Percentiles rank a stretch among this genome's conserved stretches.
Conservation (phyloP, 2,797 vertebrate species). For the Neostethus bicornis region DNA sequence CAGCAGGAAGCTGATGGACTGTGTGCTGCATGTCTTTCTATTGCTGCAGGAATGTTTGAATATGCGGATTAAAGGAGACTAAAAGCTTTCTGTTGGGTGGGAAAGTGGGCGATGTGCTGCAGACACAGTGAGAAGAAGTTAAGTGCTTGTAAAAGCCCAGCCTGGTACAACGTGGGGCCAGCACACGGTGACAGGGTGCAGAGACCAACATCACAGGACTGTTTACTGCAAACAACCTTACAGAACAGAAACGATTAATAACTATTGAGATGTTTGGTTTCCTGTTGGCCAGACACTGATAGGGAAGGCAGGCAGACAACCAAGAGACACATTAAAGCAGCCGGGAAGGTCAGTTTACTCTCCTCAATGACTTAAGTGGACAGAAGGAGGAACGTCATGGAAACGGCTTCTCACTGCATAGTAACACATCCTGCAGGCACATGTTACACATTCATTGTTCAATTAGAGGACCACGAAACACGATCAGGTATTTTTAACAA, state of each 20-base stretch:
- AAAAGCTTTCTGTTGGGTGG: too few species aligned
- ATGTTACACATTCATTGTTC: too few species aligned
- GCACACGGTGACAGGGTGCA: conserved; percentile 9
- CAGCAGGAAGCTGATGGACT: too few species aligned
- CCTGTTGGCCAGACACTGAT: conserved; percentile 81
- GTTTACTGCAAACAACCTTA: conserved; percentile 67
- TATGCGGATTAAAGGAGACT: too few species aligned
- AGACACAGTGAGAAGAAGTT: conserved; percentile 34
- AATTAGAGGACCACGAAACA: too few species aligned
- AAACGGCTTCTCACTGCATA: conserved; percentile 68
- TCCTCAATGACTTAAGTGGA: conserved; percentile 82
- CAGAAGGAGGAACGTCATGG: conserved; percentile 73
- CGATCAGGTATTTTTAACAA: too few species aligned
- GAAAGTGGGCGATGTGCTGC: too few species aligned
- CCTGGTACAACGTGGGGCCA: conserved; percentile 22
- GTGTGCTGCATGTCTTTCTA: too few species aligned
- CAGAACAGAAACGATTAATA: conserved; percentile 76
- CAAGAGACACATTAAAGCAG: conserved; percentile 81
- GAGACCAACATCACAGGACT: conserved; percentile 56
- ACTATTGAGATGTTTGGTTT: conserved; percentile 82
- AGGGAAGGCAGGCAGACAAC: conserved; percentile 79
- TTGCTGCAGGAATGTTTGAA: too few species aligned
- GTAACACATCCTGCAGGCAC: conserved; percentile 36
- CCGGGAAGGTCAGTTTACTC: conserved; percentile 83
- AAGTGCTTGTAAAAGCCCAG: conserved; percentile 48